phyloP scores from a whole-genome alignment of 2,888 invertebrate genomes.

The Noctua janthe region DNA sequence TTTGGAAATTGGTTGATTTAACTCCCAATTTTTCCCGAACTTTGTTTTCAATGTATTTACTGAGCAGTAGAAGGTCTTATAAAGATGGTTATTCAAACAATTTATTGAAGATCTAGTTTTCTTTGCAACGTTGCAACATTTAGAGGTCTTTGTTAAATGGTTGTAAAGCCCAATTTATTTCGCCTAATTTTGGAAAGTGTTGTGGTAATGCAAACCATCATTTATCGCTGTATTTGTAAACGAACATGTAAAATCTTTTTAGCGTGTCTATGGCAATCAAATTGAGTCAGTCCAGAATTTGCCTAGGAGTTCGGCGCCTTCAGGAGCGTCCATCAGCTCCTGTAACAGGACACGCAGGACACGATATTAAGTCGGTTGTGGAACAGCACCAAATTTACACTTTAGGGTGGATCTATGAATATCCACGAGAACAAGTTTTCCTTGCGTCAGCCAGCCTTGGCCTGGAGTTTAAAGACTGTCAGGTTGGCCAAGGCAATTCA shows the following conservation, averaged over 20 bases:
- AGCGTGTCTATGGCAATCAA: not conserved
- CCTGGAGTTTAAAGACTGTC: no score
- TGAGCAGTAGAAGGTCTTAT: not conserved
- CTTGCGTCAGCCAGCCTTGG: no score
- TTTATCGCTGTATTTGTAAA: slow-evolving; percentile 9
- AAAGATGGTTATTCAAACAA: not conserved
- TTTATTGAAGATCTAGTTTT: not conserved
- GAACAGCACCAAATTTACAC: not conserved
- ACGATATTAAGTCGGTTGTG: not conserved
- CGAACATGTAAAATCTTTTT: not conserved
- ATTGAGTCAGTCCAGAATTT: not conserved
- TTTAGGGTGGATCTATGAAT: no score
- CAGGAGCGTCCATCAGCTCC: not conserved
- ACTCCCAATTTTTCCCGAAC: not conserved
- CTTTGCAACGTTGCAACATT: not conserved
- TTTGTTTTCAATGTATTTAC: not conserved
- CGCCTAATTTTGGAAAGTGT: slow-evolving; percentile 20
- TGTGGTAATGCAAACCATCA: not conserved
- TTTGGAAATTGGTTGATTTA: slow-evolving; percentile 26
- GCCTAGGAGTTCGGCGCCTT: not conserved
- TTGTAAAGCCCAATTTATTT: slow-evolving; percentile 4
- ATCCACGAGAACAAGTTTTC: no score
- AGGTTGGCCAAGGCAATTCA: no score
- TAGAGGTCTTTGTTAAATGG: slow-evolving; percentile 18
- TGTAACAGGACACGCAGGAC: not conserved